Conservation (phyloP, 2,888 invertebrate genomes). For the Cylloceria caligata region DNA sequence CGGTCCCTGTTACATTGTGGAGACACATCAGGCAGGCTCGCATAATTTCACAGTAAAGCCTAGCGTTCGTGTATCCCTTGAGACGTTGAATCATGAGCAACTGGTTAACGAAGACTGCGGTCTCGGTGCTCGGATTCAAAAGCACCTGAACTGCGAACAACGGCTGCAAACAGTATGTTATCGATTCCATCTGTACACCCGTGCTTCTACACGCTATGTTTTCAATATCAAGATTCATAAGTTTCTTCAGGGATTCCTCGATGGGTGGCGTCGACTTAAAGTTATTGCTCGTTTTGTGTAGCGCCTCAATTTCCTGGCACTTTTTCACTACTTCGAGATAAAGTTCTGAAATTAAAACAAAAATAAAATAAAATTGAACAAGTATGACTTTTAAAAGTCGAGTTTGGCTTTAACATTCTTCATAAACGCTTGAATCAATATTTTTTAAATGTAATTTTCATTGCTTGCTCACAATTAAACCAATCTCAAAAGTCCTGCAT, state of each 20-base stretch:
- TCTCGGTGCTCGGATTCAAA: conserved; percentile 93
- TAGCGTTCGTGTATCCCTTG: conserved; percentile 92
- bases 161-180: conserved; percentile 92
- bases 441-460: too few species aligned
- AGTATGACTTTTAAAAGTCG: not conserved
- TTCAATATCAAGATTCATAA: conserved; percentile 88
- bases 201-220: conserved; percentile 85
- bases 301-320: conserved; percentile 90
- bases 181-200: conserved; percentile 87
- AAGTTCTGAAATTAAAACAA: conserved; percentile 83
- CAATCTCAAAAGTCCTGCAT: too few species aligned
- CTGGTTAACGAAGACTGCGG: conserved; percentile 92
- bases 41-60: conserved; percentile 95
- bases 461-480: too few species aligned
- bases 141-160: conserved; percentile 94
- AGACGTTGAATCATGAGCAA: conserved; percentile 93
- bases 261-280: conserved; percentile 87
- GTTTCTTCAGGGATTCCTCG: conserved; percentile 87
- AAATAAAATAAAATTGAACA: conserved; percentile 6
- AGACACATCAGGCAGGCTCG: conserved; percentile 95
- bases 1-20: conserved; percentile 93
- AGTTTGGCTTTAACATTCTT: too few species aligned
- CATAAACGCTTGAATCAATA: too few species aligned
- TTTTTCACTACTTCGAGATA: conserved; percentile 90
- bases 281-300: conserved; percentile 86